Base-by-base conservation (phyloP, 1,140 invertebrate genomes). In the Heliothis virescens region DNA sequence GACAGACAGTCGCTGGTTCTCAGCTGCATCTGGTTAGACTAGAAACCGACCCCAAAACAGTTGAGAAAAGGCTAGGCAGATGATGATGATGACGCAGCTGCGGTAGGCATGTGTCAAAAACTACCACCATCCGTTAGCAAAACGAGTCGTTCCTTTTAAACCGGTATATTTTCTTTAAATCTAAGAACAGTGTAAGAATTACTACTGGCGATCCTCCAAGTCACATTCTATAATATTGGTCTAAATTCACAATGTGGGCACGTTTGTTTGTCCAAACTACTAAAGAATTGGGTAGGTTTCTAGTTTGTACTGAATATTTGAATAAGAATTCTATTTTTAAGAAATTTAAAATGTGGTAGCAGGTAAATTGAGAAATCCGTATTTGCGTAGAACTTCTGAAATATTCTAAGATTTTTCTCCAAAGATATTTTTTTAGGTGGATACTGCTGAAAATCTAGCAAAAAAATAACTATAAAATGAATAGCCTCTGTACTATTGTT, bases 231-330 rank as follows among this genome's bases (percentile, higher is more conserved):
- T 53, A 53, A 71, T 29, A 71, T 29, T 26, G 21, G 48, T 52
- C n/a, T 52, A 50, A 29, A 71, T 71, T 71, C 67, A 71, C 21
- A 71, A 71, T 53, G 21, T 53, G 48, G 21, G 29, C 67, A 71
- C 67, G 67, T 71, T 13, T 26, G 18, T 71, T 12, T 52, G 26
- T 52, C 12, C 48, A 52, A 67, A 67, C 34, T 18, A 48, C 41
- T 13, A 67, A 67, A 67, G 16, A 16, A 67, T 48, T 67, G 41
- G 2, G 41, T 67, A 12, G 41, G 41, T 67, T 18, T 67, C 63
- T n/a, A 41, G 11, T 48, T 18, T 67, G 16, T n/a, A 41, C 16
- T 0, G 41, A 16, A 48, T 67, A 67, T 67, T 67, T 21, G 41
- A 48, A 48, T 4, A 34, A 41, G 10, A 47, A 21, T 67, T 65